Conservation (phyloP, 1,140 invertebrate genomes). For the Copidosoma floridanum region DNA sequence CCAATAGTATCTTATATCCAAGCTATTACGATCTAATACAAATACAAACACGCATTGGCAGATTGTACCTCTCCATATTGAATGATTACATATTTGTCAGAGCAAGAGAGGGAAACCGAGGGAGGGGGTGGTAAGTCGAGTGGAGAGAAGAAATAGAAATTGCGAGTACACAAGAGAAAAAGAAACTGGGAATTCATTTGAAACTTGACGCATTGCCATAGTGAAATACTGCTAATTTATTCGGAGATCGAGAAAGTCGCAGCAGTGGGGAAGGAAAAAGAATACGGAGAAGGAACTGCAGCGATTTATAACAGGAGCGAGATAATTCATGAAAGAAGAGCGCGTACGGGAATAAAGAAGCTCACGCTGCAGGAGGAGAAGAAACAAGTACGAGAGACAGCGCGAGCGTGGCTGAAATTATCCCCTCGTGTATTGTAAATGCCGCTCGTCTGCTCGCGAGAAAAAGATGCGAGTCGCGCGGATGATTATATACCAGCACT, state of each 20-base stretch:
- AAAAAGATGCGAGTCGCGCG: not conserved
- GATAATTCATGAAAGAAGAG: constrained; percentile 23
- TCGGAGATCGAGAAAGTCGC: constrained; percentile 2
- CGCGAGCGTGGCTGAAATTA: constrained; percentile 31
- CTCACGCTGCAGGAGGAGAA: not conserved
- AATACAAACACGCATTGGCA: no score
- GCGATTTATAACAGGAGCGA: constrained; percentile 15
- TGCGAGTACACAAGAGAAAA: not conserved
- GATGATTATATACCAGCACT: no score
- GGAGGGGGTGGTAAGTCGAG: not conserved
- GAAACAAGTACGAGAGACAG: not conserved
- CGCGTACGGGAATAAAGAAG: constrained; percentile 20
- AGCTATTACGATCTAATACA: no score
- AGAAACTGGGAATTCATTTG: constrained; percentile 14
- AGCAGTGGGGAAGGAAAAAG: not conserved
- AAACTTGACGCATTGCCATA: constrained; percentile 11
- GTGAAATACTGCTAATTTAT: constrained; percentile 26
- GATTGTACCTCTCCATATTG: not conserved
- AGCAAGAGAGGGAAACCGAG: no score
- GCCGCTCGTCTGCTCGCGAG: not conserved
- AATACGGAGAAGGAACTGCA: not conserved
- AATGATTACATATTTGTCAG: constrained; percentile 3
- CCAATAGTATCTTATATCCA: no score
- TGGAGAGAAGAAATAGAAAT: not conserved
- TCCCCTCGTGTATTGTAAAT: constrained; percentile 32